These are phyloP conservation scores for Clostera curtula DNA, from an alignment of 2,888 invertebrate genomes.

Conservation along the genomic window DNA sequence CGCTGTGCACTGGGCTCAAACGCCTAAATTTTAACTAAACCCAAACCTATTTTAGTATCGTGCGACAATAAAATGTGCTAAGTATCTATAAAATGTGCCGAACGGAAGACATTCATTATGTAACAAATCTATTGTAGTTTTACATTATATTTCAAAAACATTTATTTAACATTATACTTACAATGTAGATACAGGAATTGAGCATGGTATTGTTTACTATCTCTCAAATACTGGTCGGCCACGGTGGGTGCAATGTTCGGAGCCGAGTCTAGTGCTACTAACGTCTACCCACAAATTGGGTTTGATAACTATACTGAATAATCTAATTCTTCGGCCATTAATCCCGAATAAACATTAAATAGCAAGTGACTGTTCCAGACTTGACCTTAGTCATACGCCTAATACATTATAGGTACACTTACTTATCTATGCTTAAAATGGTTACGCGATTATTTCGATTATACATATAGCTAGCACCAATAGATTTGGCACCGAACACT, in stretches of 20 bases:
- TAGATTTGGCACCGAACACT: too few relatives aligned
- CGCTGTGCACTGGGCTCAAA: conserved; percentile 67
- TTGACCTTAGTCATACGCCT: too few relatives aligned
- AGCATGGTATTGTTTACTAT: conserved; percentile 52
- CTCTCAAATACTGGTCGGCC: conserved; percentile 54
- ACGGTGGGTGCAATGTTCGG: conserved; percentile 18
- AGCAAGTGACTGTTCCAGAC: too few relatives aligned
- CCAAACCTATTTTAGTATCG: conserved; percentile 29
- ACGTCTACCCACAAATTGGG: too few relatives aligned
- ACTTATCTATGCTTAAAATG: too few relatives aligned
- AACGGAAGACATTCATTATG: conserved; percentile 82
- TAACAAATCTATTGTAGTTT: conserved; percentile 92
- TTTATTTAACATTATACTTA: conserved; percentile 64
- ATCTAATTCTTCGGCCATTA: too few relatives aligned
- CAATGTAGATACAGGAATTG: conserved; percentile 69
- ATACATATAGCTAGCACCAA: too few relatives aligned
- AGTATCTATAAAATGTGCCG: conserved; percentile 65
- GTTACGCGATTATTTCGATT: too few relatives aligned
- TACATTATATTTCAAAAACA: conserved; percentile 55
- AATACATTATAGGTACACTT: too few relatives aligned
- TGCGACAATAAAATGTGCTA: conserved; percentile 66
- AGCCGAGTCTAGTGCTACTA: too few relatives aligned
- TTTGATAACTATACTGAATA: too few relatives aligned
- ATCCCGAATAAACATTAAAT: too few relatives aligned
- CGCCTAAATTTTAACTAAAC: conserved; percentile 32